A percentile compares a stretch with the other conserved stretches of the same genome.
Evolutionary conservation across 2,797 vertebrate genomes (phyloP).

Genomic region (Anolis apletophallus): DNA sequence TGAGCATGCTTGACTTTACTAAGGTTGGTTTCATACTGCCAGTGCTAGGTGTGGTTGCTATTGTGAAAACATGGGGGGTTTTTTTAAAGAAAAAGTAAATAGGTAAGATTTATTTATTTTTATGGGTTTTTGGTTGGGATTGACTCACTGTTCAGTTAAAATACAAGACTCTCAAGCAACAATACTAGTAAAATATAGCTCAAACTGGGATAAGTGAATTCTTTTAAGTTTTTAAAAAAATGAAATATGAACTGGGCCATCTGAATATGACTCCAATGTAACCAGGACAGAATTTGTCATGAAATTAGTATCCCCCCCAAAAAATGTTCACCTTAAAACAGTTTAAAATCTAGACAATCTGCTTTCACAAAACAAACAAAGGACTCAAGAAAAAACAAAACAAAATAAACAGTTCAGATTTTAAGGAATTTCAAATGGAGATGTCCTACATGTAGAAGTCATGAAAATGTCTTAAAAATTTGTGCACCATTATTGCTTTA

Average conservation of each 20-base stretch:
- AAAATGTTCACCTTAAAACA: slow-evolving; percentile 33
- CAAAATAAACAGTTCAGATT: slow-evolving; percentile 61
- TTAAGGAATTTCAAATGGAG: slow-evolving; percentile 62
- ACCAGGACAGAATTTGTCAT: slow-evolving; percentile 3
- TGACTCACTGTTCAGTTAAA: slow-evolving; percentile 1
- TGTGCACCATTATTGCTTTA: slow-evolving; percentile 37
- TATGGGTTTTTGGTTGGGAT: neutral
- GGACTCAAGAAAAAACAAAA: slow-evolving; percentile 64
- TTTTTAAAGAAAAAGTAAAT: neutral
- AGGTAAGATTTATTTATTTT: neutral
- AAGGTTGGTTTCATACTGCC: neutral
- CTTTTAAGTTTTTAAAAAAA: neutral
- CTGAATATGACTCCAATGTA: slow-evolving; percentile 6
- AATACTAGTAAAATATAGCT: neutral
- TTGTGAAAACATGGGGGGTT: neutral
- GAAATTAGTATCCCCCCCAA: slow-evolving; percentile 4
- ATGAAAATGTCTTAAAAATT: slow-evolving; percentile 56
- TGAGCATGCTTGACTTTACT: neutral
- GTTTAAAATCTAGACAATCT: neutral
- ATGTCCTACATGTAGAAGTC: slow-evolving; percentile 64
- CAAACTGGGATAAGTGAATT: neutral
- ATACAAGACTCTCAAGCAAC: neutral
- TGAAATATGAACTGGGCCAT: neutral
- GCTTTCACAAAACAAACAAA: slow-evolving; percentile 64
- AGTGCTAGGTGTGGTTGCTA: neutral